Evolutionary conservation across 2,888 invertebrate genomes (phyloP), one percentile per base, ranked within the genome.

Genomic region (Neoscelio sp.): DNA sequence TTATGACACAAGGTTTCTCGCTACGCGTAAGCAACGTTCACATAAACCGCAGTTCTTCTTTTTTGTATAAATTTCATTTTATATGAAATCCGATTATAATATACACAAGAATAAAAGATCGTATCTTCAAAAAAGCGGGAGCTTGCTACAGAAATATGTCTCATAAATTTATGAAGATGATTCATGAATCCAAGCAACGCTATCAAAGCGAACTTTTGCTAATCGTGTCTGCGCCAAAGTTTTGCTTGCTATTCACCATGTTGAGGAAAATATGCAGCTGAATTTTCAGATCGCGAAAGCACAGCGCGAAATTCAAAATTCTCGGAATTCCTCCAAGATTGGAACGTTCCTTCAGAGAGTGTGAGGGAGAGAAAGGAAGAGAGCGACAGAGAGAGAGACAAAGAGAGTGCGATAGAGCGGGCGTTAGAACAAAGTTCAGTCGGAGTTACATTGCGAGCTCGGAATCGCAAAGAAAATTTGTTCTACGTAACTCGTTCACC

Each of bases 301-400:
- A 70, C 80, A 68, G 82, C 73, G 81, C 82, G 82, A 85, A 82
- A 82, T 83, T 79, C 77, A 82, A 83, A 86, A 87, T 87, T 86
- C 87, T 86, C 81, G 79, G 84, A 83, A 88, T 87, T 88, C 87
- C 82, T 74, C 76, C 81, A 84, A 84, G 85, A 85, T 85, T 85
- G 85, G 84, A 86, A 84, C 83, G 84, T 81, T 84, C 79, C 76
- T 82, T 80, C 78, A 67, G 76, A 58, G 64, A 26, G 80, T 78
- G 56, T 38, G 73, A 62, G 78, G 56, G 74, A 40, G 74, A 75
- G 56, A 18, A n/a, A n/a, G n/a, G n/a, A n/a, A n/a, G 80, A 71
- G 56, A 56, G 54, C 67, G 64, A 56, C 42, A 12, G n/a, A 30
- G 50, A 17, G 2, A 18, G 38, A 26, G 6, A 13, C 5, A 8